Evolutionary conservation across 2,113 vertebrate species (phyloP).

Genomic region (Cricetomys ansorgei): DNA sequence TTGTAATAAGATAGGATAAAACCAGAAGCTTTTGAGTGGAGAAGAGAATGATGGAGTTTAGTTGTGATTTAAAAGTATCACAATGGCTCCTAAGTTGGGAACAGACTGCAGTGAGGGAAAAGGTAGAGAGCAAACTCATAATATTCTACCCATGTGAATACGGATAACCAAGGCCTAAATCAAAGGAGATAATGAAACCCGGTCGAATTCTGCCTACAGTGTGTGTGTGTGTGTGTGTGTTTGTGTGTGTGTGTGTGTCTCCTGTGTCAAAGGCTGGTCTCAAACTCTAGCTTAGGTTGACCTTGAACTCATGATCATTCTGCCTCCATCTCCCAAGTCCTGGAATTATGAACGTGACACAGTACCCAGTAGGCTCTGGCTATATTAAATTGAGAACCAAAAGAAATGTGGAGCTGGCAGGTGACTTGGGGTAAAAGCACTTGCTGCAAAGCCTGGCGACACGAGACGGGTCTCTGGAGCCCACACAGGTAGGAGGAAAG

Average conservation of each 20-base stretch:
- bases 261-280: neutral
- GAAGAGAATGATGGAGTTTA: neutral
- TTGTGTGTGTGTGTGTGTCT: neutral
- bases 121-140: neutral
- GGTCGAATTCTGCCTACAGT: neutral
- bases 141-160: neutral
- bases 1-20: neutral
- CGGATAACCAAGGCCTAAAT: neutral
- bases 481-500: neutral
- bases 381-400: neutral
- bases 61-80: constrained; percentile 9
- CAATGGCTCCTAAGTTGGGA: neutral
- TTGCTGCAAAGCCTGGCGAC: neutral
- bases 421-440: neutral
- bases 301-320: neutral
- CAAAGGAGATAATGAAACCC: neutral
- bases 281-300: neutral
- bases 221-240: neutral
- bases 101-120: neutral
- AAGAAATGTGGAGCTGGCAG: neutral
- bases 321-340: neutral
- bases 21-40: neutral
- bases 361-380: too few relatives aligned
- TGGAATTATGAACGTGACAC: neutral
- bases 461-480: neutral